Base-by-base conservation (phyloP, 2,113 vertebrate genomes). In the Acrocephalus kingi region DNA sequence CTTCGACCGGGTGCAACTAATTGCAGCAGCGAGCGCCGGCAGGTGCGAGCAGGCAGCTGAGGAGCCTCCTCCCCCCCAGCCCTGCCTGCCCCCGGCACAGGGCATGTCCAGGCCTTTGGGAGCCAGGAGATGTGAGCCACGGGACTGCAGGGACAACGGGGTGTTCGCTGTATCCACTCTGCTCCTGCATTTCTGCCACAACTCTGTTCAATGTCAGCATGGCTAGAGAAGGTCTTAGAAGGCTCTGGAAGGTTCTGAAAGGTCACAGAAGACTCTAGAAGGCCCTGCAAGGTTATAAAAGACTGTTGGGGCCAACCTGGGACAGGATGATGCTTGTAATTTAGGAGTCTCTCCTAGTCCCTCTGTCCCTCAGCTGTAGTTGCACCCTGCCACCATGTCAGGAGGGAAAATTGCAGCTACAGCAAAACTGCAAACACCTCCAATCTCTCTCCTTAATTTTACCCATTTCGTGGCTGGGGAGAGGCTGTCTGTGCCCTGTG, bases 1-100 rank as follows among this genome's bases (percentile, higher is more conserved):
- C 93, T 96, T 94, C 48, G 15, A 84, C 79, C n/a, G 87, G 85
- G 92, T 95, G 94, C 94, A 93, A 48, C 90, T 97, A 90, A 96
- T 95, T 94, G 94, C 85, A 48, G 88, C 81, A 63, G 93, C 35
- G 9, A 95, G 88, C 39, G 0, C 67, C 11, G 9, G 95, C 95
- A 94, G 96, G 94, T 96, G 95, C 43, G 28, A 94, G 96, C 84
- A 55, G 83, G 96, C 93, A 95, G 93, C 94, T 96, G 95, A 94
- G 82, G 51, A 72, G 24, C 84, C 64, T 35, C 46, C 76, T 33
- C 37, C 43, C 67, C 67, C 61, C 69, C 15, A 3, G 46, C 86
- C 31, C 52, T 48, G 77, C 63, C 77, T 10, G 81, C 73, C 55
- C 62, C 76, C 2, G 0, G 75, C 58, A 31, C 41, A 21, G 41